phyloP scores from a whole-genome alignment of 2,797 vertebrate species.

The Natrix natrix region DNA sequence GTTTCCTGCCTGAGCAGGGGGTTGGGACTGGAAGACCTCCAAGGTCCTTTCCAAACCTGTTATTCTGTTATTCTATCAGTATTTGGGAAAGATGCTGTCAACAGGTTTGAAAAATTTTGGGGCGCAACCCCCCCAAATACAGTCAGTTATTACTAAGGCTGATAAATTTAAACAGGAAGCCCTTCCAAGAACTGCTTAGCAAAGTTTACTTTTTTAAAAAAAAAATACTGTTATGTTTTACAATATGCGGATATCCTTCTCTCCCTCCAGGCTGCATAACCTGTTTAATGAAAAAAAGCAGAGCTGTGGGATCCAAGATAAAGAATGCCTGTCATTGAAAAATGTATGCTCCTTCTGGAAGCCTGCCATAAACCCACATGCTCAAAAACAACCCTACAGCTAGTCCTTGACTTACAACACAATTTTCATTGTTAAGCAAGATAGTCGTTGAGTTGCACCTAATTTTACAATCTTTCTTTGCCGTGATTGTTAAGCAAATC shows the following conservation, averaged over 20 bases:
- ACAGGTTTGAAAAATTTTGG: background rate
- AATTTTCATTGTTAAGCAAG: background rate
- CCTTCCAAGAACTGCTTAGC: background rate
- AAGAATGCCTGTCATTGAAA: constrained; percentile 37
- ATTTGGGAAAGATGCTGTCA: background rate
- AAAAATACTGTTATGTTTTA: constrained; percentile 10
- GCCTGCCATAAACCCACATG: constrained; percentile 22
- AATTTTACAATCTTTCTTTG: background rate
- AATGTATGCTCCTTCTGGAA: background rate
- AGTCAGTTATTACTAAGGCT: background rate
- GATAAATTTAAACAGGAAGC: constrained; percentile 22
- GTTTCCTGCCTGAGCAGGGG: background rate
- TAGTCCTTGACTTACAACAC: background rate
- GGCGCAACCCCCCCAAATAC: background rate
- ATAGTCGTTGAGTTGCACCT: background rate
- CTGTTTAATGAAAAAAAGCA: constrained; percentile 6
- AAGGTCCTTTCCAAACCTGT: background rate
- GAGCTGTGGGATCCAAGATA: constrained; percentile 31
- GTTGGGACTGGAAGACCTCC: background rate
- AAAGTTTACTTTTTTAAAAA: background rate
- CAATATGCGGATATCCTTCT: constrained; percentile 32
- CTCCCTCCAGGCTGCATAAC: constrained; percentile 11
- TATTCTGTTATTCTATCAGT: background rate
- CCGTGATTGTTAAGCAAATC: background rate
- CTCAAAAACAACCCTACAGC: background rate